phyloP scores from a whole-genome alignment of 2,113 vertebrate genomes.

The Sclerurus mexicanus region DNA sequence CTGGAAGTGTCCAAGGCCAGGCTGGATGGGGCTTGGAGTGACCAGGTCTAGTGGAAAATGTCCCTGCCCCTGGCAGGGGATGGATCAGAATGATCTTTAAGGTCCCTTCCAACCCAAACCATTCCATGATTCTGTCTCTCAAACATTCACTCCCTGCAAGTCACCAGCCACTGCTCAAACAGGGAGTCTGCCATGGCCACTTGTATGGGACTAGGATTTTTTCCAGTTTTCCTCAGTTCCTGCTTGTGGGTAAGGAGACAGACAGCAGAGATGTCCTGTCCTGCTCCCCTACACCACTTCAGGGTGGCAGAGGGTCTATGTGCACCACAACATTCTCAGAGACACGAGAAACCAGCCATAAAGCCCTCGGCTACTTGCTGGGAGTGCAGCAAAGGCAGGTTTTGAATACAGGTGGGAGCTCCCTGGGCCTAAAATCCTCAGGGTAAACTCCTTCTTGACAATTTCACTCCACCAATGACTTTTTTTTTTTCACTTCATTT shows the following conservation, averaged over 20 bases:
- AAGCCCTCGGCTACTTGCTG: not conserved
- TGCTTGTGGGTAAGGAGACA: not conserved
- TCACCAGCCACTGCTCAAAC: not conserved
- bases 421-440: not conserved
- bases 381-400: not conserved
- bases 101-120: not conserved
- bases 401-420: not conserved
- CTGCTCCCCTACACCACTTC: not conserved
- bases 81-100: fast-evolving
- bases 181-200: not conserved
- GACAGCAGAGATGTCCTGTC: not conserved
- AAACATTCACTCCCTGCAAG: not conserved
- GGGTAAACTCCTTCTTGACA: not conserved
- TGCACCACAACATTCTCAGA: not conserved
- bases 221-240: not conserved
- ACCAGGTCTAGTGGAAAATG: not conserved
- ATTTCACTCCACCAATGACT: not conserved
- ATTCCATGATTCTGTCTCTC: not conserved
- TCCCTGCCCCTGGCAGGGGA: not conserved
- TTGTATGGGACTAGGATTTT: not conserved
- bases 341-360: not conserved
- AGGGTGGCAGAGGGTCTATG: not conserved
- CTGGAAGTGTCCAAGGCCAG: not conserved
- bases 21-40: not conserved
- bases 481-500: not conserved